These are phyloP conservation scores for Diplogasteroides magnus DNA, from an alignment of 1,140 invertebrate species.

Conservation along the genomic window DNA sequence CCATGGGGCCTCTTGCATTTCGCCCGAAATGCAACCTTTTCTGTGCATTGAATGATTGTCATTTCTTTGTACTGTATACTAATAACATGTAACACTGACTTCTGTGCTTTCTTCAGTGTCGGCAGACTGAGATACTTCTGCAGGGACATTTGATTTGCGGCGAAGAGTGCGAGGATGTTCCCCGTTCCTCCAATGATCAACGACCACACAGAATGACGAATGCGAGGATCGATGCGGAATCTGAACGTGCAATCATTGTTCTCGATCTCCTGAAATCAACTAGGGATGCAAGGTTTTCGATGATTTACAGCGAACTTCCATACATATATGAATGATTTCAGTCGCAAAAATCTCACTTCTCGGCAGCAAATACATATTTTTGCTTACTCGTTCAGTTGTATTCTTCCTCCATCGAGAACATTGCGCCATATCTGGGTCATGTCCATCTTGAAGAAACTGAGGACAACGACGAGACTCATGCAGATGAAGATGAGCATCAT, in stretches of 20 bases:
- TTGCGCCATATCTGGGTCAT: slow-evolving; percentile 11
- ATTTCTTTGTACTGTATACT: background rate
- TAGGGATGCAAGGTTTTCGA: too few relatives aligned
- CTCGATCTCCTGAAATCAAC: too few relatives aligned
- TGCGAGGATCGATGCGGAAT: slow-evolving; percentile 40
- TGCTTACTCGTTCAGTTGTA: slow-evolving; percentile 26
- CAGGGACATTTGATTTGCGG: slow-evolving; percentile 39
- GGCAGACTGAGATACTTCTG: slow-evolving; percentile 39
- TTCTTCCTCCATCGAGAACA: slow-evolving; percentile 6
- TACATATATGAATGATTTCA: too few relatives aligned
- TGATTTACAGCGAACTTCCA: too few relatives aligned
- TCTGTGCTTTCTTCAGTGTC: slow-evolving; percentile 36
- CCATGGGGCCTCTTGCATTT: too few relatives aligned
- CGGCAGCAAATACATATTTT: too few relatives aligned
- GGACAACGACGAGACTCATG: slow-evolving; percentile 29
- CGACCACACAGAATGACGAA: slow-evolving; percentile 38
- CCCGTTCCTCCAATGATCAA: slow-evolving; percentile 36
- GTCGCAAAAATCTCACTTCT: too few relatives aligned
- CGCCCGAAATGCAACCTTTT: too few relatives aligned
- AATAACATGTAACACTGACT: slow-evolving; percentile 19
- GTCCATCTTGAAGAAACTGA: slow-evolving; percentile 25
- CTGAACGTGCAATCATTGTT: too few relatives aligned
- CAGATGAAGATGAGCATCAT: slow-evolving; percentile 39
- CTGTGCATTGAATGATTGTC: too few relatives aligned
- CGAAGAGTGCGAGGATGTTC: slow-evolving; percentile 39